These are phyloP conservation scores for Daboia siamensis DNA, from an alignment of 2,113 vertebrate species.

Conservation along the genomic window DNA sequence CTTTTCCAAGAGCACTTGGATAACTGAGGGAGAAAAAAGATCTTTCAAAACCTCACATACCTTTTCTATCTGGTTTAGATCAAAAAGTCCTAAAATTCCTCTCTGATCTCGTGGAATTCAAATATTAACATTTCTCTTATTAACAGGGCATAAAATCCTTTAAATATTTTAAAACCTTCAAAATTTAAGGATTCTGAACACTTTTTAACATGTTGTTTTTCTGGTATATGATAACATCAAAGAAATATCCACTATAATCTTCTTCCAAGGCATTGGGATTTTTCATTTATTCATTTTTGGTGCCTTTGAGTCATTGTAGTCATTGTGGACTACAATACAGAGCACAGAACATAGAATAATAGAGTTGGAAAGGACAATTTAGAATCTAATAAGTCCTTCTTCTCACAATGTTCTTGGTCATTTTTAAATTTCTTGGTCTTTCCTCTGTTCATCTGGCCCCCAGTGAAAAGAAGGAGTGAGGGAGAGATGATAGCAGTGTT, in stretches of 20 bases:
- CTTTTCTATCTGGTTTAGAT: background rate
- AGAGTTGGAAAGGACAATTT: too few relatives aligned
- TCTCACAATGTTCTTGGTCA: too few relatives aligned
- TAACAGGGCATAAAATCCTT: background rate
- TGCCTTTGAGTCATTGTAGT: too few relatives aligned
- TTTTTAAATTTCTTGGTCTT: too few relatives aligned
- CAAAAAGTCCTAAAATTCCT: background rate
- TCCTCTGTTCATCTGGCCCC: too few relatives aligned
- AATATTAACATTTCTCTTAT: background rate
- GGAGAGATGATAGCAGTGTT: too few relatives aligned
- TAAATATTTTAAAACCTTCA: background rate
- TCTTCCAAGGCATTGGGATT: background rate
- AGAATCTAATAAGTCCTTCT: too few relatives aligned
- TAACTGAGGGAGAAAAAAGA: background rate
- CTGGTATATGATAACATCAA: background rate
- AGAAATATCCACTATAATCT: background rate
- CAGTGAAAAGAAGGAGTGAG: too few relatives aligned
- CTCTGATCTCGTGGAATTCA: background rate
- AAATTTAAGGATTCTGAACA: too few relatives aligned
- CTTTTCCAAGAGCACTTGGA: background rate
- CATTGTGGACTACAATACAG: too few relatives aligned
- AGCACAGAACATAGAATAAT: too few relatives aligned
- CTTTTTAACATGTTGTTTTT: background rate
- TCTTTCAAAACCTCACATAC: background rate
- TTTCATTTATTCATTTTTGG: too few relatives aligned